Base-by-base conservation (phyloP, 2,113 vertebrate genomes). In the Chaetura pelagica region DNA sequence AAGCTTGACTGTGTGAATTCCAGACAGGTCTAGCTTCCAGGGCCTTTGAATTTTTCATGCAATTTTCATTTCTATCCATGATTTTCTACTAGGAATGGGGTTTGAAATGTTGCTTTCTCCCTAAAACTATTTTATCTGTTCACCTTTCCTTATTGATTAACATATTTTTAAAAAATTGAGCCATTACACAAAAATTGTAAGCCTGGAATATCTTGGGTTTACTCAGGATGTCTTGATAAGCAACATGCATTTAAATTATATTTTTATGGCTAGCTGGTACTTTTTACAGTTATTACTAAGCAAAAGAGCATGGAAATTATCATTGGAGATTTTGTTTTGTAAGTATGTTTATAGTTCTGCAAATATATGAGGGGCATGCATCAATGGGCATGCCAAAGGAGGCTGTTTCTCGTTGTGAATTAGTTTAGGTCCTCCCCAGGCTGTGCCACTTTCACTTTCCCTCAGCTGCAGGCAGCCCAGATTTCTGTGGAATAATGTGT, bases 1-100 rank as follows among this genome's bases (percentile, higher is more conserved):
- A 17, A 54, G 21, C 32, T 82, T 63, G 19, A 32, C 19, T 55
- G 22, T 86, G 32, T 88, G 42, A 81, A 90, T 90, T 88, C 76
- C 32, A 93, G 48, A 44, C n/a, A 57, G 49, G 34, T 72, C 54
- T 91, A 69, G 30, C 30, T 95, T 81, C 42, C 20, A 66, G 54
- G 57, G 8, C 27, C 74, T 73, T 90, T 93, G 84, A 90, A 88
- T 94, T 95, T 93, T 96, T 85, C 23, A 66, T 88, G 27, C 15
- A 84, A 66, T 95, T 96, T 90, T 90, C 6, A 55, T 88, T 92
- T 92, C 83, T 92, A 59, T 69, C 92, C 78, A 90, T 29, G 22
- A 86, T 71, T 74, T 93, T 78, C 38, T 74, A 29, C 26, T 38
- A 67, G 35, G 14, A 92, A 93, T 69, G 7, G 8, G 5, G 9